These are phyloP conservation scores for Scaptomyza polygonia DNA, from an alignment of 2,888 invertebrate genomes.

Conservation along the genomic window DNA sequence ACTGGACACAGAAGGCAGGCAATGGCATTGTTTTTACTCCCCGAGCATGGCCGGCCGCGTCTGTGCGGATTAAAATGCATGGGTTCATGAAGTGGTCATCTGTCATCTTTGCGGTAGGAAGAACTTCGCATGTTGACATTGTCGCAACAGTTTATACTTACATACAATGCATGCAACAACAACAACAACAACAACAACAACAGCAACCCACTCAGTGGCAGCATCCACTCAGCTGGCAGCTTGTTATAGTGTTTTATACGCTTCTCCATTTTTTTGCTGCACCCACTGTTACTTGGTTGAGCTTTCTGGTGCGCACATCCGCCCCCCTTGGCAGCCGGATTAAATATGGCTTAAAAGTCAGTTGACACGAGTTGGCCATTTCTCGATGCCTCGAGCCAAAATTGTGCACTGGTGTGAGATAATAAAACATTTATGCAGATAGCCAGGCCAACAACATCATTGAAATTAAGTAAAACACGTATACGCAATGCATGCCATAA, in stretches of 20 bases:
- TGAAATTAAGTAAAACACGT: slow-evolving; percentile 71
- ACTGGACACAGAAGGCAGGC: slow-evolving; percentile 33
- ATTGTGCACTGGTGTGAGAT: slow-evolving; percentile 69
- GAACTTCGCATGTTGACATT: slow-evolving; percentile 79
- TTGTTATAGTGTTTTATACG: slow-evolving; percentile 48
- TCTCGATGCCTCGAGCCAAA: slow-evolving; percentile 59
- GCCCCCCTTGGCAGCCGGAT: slow-evolving; percentile 62
- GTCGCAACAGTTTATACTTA: slow-evolving; percentile 75
- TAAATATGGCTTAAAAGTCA: slow-evolving; percentile 78
- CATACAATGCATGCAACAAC: slow-evolving; percentile 41
- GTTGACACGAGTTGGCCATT: slow-evolving; percentile 77
- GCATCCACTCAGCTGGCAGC: slow-evolving; percentile 43
- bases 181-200: slow-evolving; percentile 13
- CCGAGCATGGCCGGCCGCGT: slow-evolving; percentile 33
- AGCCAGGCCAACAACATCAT: slow-evolving; percentile 63
- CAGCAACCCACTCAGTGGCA: slow-evolving; percentile 25
- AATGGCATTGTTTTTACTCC: slow-evolving; percentile 49
- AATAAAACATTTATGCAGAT: slow-evolving; percentile 77
- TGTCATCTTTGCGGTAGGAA: slow-evolving; percentile 80
- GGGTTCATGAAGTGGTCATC: slow-evolving; percentile 80
- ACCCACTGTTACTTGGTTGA: slow-evolving; percentile 20
- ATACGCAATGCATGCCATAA: slow-evolving; percentile 46
- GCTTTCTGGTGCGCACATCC: slow-evolving; percentile 65
- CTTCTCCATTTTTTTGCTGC: slow-evolving; percentile 17
- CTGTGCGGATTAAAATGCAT: slow-evolving; percentile 75